Evolutionary conservation across 2,113 vertebrate genomes (phyloP), one percentile per base, ranked within the genome.

Genomic region (Otocyon megalotis): DNA sequence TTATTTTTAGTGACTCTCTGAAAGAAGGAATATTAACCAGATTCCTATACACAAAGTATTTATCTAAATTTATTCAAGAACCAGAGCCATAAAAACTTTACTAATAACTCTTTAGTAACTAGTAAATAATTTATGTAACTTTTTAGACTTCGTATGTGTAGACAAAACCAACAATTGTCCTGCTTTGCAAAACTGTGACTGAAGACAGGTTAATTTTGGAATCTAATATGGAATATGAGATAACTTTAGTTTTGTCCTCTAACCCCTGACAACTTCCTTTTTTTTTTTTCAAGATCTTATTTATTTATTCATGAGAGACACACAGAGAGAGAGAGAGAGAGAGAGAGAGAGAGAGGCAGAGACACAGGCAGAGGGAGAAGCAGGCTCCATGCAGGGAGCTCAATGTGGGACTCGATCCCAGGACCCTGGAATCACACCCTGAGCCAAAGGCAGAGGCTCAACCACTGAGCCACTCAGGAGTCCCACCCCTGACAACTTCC

Each of bases 1-100:
- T 87, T 88, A 91, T 80, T 86, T 91, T 63, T 74, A 62, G 24
- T 94, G 37, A 76, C 24, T 79, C n/a, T 89, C 90, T 87, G 3
- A 92, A 92, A 93, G n/a, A 88, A 60, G 15, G 50, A n/a, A 7
- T 90, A 35, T 37, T 93, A 96, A 86, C 50, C 32, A 82, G 24
- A 76, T 60, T 50, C 30, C 22, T 71, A 54, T 30, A 74, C 1
- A 82, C 30, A 82, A 90, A 74, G 28, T 48, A 88, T 58, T 60
- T 19, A 85, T 79, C 72, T 77, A 77, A 82, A 37, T 74, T 50
- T 93, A 82, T 74, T 93, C 30, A 79, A 91, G 15, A 76, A 85
- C 3, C 8, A 56, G 14, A 80, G 17, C 5, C 11, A 81, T 9
- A 12, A 86, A 96, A 95, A 48, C 2, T 20, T 80, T 92, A 43